A percentile compares a stretch with the other conserved stretches of the same genome.
phyloP scores from a whole-genome alignment of 2,113 vertebrate species.

The Rhegmatorhina hoffmannsi region DNA sequence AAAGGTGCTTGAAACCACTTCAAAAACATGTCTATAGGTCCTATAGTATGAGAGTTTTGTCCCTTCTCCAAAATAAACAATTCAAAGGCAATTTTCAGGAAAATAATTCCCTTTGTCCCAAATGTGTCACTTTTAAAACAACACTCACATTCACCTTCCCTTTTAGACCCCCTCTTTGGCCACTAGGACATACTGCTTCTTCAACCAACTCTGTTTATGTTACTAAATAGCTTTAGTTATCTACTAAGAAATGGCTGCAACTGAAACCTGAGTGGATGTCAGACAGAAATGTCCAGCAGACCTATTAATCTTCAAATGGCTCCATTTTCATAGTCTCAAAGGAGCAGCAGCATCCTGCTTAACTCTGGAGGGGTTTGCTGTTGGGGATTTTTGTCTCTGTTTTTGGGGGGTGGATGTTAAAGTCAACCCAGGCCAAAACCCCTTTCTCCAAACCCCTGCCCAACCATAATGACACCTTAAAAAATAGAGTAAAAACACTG shows the following conservation, averaged over 20 bases:
- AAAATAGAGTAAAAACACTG: slow-evolving; percentile 30
- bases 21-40: neutral
- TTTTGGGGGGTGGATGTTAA: neutral
- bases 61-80: neutral
- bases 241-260: neutral
- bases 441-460: neutral
- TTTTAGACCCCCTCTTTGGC: neutral
- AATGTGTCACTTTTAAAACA: neutral
- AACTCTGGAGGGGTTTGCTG: neutral
- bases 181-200: neutral
- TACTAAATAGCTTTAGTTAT: neutral
- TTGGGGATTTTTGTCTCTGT: neutral
- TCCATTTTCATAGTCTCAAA: neutral
- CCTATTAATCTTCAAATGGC: neutral
- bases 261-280: neutral
- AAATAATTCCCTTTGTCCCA: neutral
- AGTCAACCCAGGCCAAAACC: neutral
- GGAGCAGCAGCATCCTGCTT: neutral
- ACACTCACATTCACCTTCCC: neutral
- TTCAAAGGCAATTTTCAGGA: neutral
- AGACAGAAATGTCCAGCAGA: neutral
- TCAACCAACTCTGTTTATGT: neutral
- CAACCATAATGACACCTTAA: neutral
- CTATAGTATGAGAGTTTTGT: neutral
- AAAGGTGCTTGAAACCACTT: neutral